A percentile compares a stretch with the other conserved stretches of the same genome.
Evolutionary conservation across 2,113 vertebrate species (phyloP).

Genomic region (Rattus rattus): DNA sequence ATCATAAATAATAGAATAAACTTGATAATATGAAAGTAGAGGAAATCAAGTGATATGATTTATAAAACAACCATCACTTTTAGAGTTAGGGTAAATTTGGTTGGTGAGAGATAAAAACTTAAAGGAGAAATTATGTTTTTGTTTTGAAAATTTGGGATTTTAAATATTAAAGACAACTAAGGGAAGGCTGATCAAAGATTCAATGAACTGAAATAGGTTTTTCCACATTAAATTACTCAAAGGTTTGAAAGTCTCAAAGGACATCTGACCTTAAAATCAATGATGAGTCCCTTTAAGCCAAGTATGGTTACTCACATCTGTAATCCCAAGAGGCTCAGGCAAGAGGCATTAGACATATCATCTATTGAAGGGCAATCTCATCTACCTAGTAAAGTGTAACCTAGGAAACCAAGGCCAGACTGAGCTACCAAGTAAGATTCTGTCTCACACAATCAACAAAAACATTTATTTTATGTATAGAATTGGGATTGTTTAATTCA

Average conservation of each 20-base stretch:
- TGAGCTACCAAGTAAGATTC: neutral
- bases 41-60: slow-evolving; percentile 2
- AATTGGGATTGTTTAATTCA: neutral
- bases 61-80: neutral
- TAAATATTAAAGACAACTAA: slow-evolving; percentile 28
- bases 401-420: neutral
- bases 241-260: neutral
- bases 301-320: neutral
- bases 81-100: neutral
- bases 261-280: neutral
- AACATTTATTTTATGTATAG: neutral
- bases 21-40: neutral
- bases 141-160: slow-evolving; percentile 19
- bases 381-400: neutral
- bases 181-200: neutral
- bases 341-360: neutral
- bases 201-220: neutral
- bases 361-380: neutral
- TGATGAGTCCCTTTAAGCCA: neutral
- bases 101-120: neutral
- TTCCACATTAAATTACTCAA: neutral
- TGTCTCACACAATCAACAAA: neutral
- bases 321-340: neutral
- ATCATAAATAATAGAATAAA: neutral
- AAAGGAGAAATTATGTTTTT: slow-evolving; percentile 20